These are phyloP conservation scores for Perizoma affinitatum DNA, from an alignment of 2,888 invertebrate species.

Conservation along the genomic window DNA sequence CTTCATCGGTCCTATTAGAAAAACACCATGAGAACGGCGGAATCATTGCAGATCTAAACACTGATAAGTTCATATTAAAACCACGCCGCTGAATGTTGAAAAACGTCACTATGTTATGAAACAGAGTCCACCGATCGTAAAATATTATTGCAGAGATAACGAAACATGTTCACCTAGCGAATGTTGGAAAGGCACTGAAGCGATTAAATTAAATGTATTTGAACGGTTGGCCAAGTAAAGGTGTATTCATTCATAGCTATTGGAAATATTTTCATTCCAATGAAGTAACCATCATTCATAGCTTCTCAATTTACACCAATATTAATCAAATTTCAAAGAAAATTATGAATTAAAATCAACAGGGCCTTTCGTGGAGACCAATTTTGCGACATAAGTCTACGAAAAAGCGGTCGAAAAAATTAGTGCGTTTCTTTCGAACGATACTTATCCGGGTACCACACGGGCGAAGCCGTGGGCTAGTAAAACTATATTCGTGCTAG, in stretches of 20 bases:
- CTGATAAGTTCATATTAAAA: slow-evolving; percentile 45
- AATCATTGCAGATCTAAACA: slow-evolving; percentile 52
- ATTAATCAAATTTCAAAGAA: too few relatives aligned
- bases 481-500: too few relatives aligned
- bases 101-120: slow-evolving; percentile 10
- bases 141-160: slow-evolving; percentile 4
- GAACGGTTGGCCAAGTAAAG: background rate
- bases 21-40: slow-evolving; percentile 73
- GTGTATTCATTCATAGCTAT: background rate
- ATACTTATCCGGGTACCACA: too few relatives aligned
- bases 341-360: too few relatives aligned
- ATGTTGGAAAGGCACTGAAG: slow-evolving; percentile 4
- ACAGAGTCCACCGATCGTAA: background rate
- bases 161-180: slow-evolving; percentile 1
- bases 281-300: too few relatives aligned
- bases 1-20: slow-evolving; percentile 54
- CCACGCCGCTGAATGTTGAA: slow-evolving; percentile 1
- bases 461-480: too few relatives aligned
- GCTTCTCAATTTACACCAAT: too few relatives aligned
- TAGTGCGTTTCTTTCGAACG: too few relatives aligned
- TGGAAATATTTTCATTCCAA: background rate
- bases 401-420: too few relatives aligned
- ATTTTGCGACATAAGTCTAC: too few relatives aligned
- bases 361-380: too few relatives aligned
- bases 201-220: background rate